phyloP scores from a whole-genome alignment of 2,888 invertebrate species.

The Eilema sororculum region DNA sequence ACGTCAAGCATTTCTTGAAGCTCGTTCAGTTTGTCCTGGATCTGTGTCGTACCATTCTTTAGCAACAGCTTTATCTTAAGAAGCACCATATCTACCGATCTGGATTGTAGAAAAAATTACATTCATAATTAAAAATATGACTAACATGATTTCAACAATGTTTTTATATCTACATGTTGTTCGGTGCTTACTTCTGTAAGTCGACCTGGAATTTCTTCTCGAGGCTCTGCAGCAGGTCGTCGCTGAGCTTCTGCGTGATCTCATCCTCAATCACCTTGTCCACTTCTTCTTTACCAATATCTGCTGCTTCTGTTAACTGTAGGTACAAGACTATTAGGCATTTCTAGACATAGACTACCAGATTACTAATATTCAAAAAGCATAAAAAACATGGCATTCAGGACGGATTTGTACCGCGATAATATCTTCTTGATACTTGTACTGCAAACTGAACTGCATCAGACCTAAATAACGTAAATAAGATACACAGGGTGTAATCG shows the following conservation, averaged over 20 bases:
- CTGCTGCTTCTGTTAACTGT: slow-evolving; percentile 52
- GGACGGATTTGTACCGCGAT: no score
- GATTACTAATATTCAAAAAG: no score
- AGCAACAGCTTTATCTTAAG: slow-evolving; percentile 75
- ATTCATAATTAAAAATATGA: no score
- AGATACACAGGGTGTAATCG: no score
- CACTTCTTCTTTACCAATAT: slow-evolving; percentile 68
- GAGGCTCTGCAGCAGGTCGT: slow-evolving; percentile 77
- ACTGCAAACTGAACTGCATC: no score
- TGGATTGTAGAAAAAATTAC: slow-evolving; percentile 31
- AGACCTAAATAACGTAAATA: no score
- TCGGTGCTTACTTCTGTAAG: slow-evolving; percentile 69
- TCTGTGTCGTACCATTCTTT: slow-evolving; percentile 77
- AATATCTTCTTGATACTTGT: no score
- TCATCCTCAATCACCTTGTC: slow-evolving; percentile 81
- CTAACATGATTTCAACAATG: no score
- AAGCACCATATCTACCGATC: slow-evolving; percentile 78
- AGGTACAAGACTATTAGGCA: no score
- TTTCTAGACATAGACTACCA: no score
- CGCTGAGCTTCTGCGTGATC: slow-evolving; percentile 73
- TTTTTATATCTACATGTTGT: background rate
- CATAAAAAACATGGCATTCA: no score
- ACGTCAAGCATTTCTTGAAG: slow-evolving; percentile 65
- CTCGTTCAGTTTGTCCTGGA: slow-evolving; percentile 70
- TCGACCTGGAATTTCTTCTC: slow-evolving; percentile 81